phyloP scores from a whole-genome alignment of 2,797 vertebrate species.

The Molossus molossus region DNA sequence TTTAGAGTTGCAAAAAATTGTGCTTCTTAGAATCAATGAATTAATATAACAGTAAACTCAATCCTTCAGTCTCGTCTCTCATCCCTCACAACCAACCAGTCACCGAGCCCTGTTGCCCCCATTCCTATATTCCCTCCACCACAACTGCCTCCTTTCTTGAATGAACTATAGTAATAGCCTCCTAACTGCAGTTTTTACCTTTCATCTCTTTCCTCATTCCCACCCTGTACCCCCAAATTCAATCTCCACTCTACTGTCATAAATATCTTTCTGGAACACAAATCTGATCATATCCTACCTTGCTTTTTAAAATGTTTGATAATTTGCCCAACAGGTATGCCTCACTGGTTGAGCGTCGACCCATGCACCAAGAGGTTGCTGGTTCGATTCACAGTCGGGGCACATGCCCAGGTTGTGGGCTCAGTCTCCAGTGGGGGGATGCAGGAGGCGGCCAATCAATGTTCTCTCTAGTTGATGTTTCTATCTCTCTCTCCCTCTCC shows the following conservation, averaged over 20 bases:
- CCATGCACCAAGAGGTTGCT: no score
- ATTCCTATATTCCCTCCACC: not conserved
- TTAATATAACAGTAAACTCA: not conserved
- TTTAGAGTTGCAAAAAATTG: not conserved
- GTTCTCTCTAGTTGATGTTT: no score
- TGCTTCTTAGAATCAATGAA: not conserved
- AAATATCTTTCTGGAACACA: constrained; percentile 8
- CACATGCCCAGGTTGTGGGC: no score
- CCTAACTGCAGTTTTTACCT: not conserved
- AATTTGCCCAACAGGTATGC: no score
- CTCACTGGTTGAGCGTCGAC: no score
- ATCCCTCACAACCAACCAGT: not conserved
- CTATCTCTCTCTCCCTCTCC: no score
- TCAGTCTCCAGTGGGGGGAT: no score
- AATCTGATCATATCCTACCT: not conserved
- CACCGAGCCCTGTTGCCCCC: not conserved
- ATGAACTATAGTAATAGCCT: not conserved
- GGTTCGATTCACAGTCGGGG: no score
- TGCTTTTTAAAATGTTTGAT: not conserved
- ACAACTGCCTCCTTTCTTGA: not conserved
- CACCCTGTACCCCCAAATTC: not conserved
- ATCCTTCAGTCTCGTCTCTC: not conserved
- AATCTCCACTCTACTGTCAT: not conserved
- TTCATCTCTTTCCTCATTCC: not conserved
- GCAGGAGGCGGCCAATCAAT: no score